A percentile compares a stretch with the other conserved stretches of the same genome.
These are phyloP conservation scores for Hetaerina titia DNA, from an alignment of 2,888 invertebrate species.

Conservation along the genomic window DNA sequence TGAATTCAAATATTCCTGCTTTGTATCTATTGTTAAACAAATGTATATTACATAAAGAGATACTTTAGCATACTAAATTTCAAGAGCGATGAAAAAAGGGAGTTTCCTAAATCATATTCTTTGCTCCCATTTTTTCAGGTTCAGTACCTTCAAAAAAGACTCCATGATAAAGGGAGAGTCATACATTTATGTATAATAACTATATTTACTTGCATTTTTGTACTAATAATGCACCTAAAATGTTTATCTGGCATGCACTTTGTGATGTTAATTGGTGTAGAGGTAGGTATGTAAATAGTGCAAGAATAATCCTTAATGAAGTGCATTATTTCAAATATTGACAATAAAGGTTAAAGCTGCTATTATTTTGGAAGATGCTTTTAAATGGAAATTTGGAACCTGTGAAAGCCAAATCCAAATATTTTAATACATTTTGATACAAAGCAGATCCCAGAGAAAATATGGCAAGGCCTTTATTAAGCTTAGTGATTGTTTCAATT, in stretches of 20 bases:
- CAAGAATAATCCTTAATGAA: not conserved
- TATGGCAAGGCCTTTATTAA: not conserved
- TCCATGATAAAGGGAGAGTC: too few relatives aligned
- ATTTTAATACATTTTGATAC: conserved; percentile 5
- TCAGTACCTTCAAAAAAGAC: not conserved
- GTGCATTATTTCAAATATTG: conserved; percentile 26
- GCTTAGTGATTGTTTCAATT: not conserved
- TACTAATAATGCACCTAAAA: not conserved
- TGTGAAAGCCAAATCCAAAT: not conserved
- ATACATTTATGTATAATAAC: too few relatives aligned
- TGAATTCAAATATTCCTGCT: too few relatives aligned
- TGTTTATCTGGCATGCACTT: not conserved
- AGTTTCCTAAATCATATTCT: too few relatives aligned
- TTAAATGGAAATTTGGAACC: not conserved
- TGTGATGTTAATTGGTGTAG: not conserved
- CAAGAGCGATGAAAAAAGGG: too few relatives aligned
- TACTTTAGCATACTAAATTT: too few relatives aligned
- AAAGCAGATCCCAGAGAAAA: not conserved
- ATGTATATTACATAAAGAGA: too few relatives aligned
- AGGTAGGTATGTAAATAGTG: not conserved
- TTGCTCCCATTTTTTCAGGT: too few relatives aligned
- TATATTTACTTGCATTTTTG: too few relatives aligned
- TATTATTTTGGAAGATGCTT: conserved; percentile 33
- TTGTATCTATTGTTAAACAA: too few relatives aligned
- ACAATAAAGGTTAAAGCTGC: conserved; percentile 40